Conservation (phyloP, 2,113 vertebrate genomes). For the Otocyon megalotis region DNA sequence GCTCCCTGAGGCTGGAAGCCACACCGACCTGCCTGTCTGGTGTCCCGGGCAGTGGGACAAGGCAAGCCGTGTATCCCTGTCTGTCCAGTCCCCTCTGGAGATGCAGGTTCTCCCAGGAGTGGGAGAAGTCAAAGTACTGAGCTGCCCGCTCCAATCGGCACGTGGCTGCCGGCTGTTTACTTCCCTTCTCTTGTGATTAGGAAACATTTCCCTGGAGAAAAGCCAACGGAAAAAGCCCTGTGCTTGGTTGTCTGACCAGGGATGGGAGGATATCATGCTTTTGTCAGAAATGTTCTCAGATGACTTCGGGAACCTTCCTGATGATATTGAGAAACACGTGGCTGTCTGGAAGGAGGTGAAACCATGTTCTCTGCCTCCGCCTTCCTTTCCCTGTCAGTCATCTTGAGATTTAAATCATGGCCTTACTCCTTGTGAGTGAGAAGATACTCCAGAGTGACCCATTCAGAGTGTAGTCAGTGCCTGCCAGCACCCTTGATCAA, state of each 20-base stretch:
- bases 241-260: constrained; percentile 94
- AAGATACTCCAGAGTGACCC: background rate
- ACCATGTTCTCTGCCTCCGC: background rate
- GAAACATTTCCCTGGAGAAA: constrained; percentile 96
- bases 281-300: constrained; percentile 91
- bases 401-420: background rate
- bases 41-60: background rate
- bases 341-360: constrained; percentile 93
- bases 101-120: background rate
- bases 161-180: rapidly evolving
- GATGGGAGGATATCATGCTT: constrained; percentile 95
- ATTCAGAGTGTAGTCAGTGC: rapidly evolving
- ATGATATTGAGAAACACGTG: constrained; percentile 89
- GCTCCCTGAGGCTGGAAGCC: background rate
- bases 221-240: constrained; percentile 90
- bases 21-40: background rate
- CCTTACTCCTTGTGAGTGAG: rapidly evolving
- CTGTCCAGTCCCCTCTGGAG: background rate
- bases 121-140: rapidly evolving
- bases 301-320: constrained; percentile 90
- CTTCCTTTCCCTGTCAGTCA: rapidly evolving
- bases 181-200: constrained; percentile 81
- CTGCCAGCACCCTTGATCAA: background rate
- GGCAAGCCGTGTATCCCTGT: rapidly evolving
- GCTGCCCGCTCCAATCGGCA: rapidly evolving